Conservation (phyloP, 2,888 invertebrate species). For the Epistrophe grossulariae region DNA sequence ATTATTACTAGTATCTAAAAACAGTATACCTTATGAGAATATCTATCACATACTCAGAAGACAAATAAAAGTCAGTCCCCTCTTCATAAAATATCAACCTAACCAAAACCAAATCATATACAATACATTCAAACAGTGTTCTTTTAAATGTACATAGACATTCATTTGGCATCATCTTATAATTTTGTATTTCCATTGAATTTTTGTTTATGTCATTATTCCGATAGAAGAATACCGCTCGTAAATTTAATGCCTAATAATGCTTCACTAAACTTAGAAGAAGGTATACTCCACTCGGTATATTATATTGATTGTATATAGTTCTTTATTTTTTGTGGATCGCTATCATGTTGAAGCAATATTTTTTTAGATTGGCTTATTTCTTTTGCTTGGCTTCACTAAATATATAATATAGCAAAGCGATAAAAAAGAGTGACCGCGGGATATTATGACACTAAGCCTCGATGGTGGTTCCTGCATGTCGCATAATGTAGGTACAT, state of each 20-base stretch:
- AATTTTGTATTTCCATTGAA: conserved; percentile 54
- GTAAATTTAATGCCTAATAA: conserved; percentile 60
- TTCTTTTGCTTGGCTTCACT: conserved; percentile 65
- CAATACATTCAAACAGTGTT: background rate
- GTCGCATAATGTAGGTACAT: conserved; percentile 4
- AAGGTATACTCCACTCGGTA: conserved; percentile 5
- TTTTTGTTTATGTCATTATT: conserved; percentile 65
- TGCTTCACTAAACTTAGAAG: conserved; percentile 43
- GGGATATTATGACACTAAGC: conserved; percentile 21
- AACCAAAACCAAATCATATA: background rate
- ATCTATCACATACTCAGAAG: background rate
- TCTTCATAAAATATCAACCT: background rate
- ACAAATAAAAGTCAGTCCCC: conserved; percentile 2
- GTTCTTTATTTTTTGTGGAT: conserved; percentile 7
- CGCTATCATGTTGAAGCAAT: conserved; percentile 25
- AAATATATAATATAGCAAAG: conserved; percentile 10
- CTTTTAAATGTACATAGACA: conserved; percentile 5
- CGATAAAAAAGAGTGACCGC: conserved; percentile 28
- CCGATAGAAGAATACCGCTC: conserved; percentile 60
- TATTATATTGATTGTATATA: background rate
- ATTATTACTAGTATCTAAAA: background rate
- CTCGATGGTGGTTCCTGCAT: conserved; percentile 9
- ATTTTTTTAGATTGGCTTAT: conserved; percentile 36
- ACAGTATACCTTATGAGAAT: background rate
- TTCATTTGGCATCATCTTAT: conserved; percentile 35